These are phyloP conservation scores for Lepus oiostolus DNA, from an alignment of 2,797 vertebrate genomes.

Conservation along the genomic window DNA sequence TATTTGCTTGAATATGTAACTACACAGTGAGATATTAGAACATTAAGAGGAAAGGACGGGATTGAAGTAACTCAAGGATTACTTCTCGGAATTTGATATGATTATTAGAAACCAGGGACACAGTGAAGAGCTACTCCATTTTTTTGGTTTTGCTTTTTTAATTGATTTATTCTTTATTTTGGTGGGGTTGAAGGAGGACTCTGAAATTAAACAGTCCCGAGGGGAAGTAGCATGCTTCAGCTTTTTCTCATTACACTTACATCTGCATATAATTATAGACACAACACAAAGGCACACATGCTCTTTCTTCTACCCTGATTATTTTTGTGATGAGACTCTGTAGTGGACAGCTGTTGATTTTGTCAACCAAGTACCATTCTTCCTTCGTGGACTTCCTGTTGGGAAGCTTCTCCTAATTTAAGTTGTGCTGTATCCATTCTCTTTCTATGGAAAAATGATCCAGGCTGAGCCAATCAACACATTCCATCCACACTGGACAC, in stretches of 20 bases:
- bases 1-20: not conserved
- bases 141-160: not conserved
- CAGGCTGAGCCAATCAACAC: not conserved
- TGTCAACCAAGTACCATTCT: not conserved
- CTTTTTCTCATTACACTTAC: not conserved
- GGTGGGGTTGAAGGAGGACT: not conserved
- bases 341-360: not conserved
- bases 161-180: not conserved
- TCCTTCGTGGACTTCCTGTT: not conserved
- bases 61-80: not conserved
- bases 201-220: not conserved
- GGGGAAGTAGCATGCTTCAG: not conserved
- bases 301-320: not conserved
- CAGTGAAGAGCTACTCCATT: not conserved
- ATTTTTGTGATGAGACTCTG: not conserved
- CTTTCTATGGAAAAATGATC: not conserved
- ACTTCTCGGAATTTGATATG: not conserved
- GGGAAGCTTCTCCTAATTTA: not conserved
- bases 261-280: not conserved
- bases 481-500: not conserved
- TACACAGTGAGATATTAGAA: not conserved
- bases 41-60: not conserved
- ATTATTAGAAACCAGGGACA: not conserved
- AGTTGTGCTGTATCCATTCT: not conserved
- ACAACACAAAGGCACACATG: not conserved